Conservation (phyloP, 2,888 invertebrate species). For the Amaurobius ferox region DNA sequence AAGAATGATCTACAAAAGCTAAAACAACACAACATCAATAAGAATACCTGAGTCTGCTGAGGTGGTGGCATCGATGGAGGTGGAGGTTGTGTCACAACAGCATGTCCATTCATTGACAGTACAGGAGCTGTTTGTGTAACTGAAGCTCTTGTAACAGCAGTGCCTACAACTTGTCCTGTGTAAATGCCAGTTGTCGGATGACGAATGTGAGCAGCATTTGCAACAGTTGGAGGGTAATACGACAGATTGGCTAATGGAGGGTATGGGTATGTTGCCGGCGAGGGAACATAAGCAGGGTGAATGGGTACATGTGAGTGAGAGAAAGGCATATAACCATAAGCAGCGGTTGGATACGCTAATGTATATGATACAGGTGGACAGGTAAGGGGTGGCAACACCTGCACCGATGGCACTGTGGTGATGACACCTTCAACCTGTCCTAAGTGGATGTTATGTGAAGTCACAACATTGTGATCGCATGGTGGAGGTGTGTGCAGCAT, state of each 20-base stretch:
- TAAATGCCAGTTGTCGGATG: conserved; percentile 56
- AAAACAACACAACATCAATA: too few species aligned
- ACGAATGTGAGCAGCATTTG: conserved; percentile 60
- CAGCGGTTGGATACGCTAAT: conserved; percentile 61
- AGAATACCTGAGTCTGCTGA: conserved; percentile 71
- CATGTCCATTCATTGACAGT: conserved; percentile 69
- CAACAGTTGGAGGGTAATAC: conserved; percentile 68
- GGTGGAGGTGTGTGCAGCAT: conserved; percentile 45
- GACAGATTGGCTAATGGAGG: conserved; percentile 62
- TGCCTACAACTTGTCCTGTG: conserved; percentile 62
- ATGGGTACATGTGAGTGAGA: conserved; percentile 70
- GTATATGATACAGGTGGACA: conserved; percentile 69
- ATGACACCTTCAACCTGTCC: conserved; percentile 69
- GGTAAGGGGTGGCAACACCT: conserved; percentile 68
- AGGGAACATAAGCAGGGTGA: conserved; percentile 71
- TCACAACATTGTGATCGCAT: conserved; percentile 56
- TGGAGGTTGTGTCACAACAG: conserved; percentile 54
- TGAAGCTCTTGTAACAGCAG: conserved; percentile 63
- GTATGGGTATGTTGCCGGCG: conserved; percentile 65
- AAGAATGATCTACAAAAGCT: too few species aligned
- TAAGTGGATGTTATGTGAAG: conserved; percentile 63
- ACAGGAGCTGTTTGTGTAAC: conserved; percentile 64
- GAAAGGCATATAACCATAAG: conserved; percentile 72
- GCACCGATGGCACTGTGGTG: conserved; percentile 70
- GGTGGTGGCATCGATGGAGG: conserved; percentile 69